A percentile compares a stretch with the other conserved stretches of the same genome.
These are phyloP conservation scores for Paramuricea clavata DNA, from an alignment of 92 coral and sea anemone species.

Conservation along the genomic window DNA sequence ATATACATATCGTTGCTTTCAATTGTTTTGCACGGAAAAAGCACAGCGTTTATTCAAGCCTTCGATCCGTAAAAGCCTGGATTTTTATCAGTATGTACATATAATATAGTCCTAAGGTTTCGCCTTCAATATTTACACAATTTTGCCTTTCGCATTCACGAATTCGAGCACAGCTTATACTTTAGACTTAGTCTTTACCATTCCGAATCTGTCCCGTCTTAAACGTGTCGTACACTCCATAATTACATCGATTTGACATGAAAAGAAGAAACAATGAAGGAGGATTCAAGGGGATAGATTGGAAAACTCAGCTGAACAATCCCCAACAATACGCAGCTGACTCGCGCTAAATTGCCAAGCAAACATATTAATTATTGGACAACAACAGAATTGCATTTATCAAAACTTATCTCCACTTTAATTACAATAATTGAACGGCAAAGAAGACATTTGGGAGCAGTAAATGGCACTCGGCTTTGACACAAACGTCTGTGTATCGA, in stretches of 20 bases:
- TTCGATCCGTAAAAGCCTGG: too few species aligned
- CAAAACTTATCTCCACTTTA: background rate
- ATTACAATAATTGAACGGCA: constrained; percentile 31
- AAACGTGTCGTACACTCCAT: too few species aligned
- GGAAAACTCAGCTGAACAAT: constrained; percentile 6
- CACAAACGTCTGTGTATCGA: background rate
- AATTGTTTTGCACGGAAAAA: too few species aligned
- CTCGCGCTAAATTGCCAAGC: constrained; percentile 1
- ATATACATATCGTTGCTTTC: too few species aligned
- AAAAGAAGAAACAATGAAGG: background rate
- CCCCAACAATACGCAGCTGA: constrained; percentile 26
- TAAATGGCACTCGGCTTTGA: background rate
- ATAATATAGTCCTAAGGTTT: too few species aligned
- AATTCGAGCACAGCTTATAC: too few species aligned
- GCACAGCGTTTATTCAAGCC: too few species aligned
- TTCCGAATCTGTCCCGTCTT: too few species aligned
- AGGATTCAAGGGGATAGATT: background rate
- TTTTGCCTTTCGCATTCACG: too few species aligned
- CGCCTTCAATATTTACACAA: too few species aligned
- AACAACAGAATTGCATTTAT: background rate
- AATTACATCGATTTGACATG: background rate
- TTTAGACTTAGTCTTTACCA: too few species aligned
- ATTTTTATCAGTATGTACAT: too few species aligned
- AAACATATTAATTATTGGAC: constrained; percentile 1
- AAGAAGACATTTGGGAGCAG: background rate